Evolutionary conservation across 2,113 vertebrate genomes (phyloP), one percentile per base, ranked within the genome.

Genomic region (Varanus komodoensis): DNA sequence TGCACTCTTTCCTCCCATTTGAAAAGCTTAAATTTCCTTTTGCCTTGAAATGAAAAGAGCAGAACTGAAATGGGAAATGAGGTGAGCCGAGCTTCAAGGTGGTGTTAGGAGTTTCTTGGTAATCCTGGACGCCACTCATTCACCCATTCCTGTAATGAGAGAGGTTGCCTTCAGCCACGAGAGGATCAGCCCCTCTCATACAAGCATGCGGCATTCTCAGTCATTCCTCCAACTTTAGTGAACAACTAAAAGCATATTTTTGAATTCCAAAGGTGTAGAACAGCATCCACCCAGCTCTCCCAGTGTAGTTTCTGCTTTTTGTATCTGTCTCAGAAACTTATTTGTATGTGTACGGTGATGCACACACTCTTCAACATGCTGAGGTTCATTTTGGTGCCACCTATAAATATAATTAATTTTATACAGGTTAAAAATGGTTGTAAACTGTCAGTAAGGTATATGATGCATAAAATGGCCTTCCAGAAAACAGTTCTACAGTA

Each of bases 401-500:
- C 84, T 89, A 89, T 93, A 93, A 94, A 93, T 91, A 84, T 0
- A 93, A 83, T 54, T 96, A 90, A 93, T 94, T 93, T 93, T 88
- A 85, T 92, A 91, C 79, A 88, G 84, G 84, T 95, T 90, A 95
- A 94, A 91, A 89, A 71, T 29, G 52, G 27, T 90, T 88, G 73
- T 90, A 95, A 89, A 32, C 15, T 82, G 87, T 89, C 69, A 92
- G 88, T 67, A 92, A 94, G 95, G 61, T 83, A 84, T 50, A 93
- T 82, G 84, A 91, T 94, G 89, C 93, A 88, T 92, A 88, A 94
- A 96, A 84, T 23, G 92, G 21, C 54, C 87, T 82, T 94, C 25
- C 80, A 67, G 64, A 93, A 96, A 96, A 94, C 57, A 87, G 92
- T 94, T 93, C 52, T 80, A 61, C 73, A 84, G 54, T 88, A 94